phyloP scores from a whole-genome alignment of 2,888 invertebrate species.

The Polymixis flavicincta region DNA sequence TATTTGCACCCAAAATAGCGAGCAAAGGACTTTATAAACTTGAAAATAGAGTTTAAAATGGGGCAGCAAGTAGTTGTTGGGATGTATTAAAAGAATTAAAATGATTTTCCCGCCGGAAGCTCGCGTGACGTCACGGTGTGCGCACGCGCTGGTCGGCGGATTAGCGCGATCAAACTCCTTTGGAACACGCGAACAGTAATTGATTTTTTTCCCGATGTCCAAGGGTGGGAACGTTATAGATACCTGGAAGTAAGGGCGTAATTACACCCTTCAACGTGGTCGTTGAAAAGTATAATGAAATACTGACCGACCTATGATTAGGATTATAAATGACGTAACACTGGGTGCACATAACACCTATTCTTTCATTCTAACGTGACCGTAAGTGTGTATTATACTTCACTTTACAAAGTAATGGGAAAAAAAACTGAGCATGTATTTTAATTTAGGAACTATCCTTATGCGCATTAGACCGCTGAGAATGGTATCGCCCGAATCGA shows the following conservation, averaged over 20 bases:
- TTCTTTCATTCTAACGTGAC: conserved; percentile 24
- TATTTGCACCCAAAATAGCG: conserved; percentile 38
- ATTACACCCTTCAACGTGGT: conserved; percentile 55
- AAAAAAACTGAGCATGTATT: conserved; percentile 13
- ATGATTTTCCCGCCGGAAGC: conserved; percentile 78
- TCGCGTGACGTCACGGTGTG: conserved; percentile 79
- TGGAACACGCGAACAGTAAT: conserved; percentile 75
- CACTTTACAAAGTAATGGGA: conserved; percentile 15
- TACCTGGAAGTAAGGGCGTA: conserved; percentile 58
- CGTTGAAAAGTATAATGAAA: conserved; percentile 56
- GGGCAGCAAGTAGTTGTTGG: conserved; percentile 47
- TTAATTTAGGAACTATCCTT: conserved; percentile 14
- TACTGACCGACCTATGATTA: conserved; percentile 37
- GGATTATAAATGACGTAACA: conserved; percentile 55
- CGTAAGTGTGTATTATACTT: conserved; percentile 6
- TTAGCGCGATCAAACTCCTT: conserved; percentile 77
- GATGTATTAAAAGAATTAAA: conserved; percentile 69
- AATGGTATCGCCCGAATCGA: conserved; percentile 1
- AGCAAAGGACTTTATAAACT: conserved; percentile 39
- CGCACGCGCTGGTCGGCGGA: conserved; percentile 75
- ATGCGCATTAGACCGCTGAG: background rate
- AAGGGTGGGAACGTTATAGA: conserved; percentile 67
- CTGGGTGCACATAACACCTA: conserved; percentile 52
- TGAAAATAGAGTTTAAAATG: conserved; percentile 60
- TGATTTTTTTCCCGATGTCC: conserved; percentile 72